Percentiles rank a stretch among this genome's conserved stretches.
Conservation (phyloP, 2,113 vertebrate species). For the Rhombomys opimus region DNA sequence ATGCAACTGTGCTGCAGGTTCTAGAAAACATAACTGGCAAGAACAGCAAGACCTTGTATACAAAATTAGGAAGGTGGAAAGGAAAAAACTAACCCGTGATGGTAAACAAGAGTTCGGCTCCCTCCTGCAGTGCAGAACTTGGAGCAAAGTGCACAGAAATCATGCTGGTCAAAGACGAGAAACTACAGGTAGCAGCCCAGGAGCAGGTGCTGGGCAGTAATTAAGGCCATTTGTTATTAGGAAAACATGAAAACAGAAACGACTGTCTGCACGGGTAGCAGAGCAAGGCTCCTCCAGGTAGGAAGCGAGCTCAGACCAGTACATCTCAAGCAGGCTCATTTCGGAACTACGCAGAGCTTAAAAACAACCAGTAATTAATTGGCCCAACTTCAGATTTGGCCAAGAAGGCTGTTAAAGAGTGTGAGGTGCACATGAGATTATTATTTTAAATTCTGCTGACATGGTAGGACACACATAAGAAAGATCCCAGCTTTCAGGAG, state of each 20-base stretch:
- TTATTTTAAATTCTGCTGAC: background rate
- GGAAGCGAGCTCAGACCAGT: background rate
- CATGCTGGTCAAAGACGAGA: background rate
- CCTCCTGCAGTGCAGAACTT: slow-evolving; percentile 22
- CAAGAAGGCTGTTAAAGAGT: background rate
- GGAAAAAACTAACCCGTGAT: background rate
- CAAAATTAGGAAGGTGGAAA: background rate
- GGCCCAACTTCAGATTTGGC: background rate
- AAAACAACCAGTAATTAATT: background rate
- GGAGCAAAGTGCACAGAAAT: background rate
- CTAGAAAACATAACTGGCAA: background rate
- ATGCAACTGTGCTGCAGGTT: background rate
- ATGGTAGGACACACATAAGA: background rate
- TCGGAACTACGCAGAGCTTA: background rate
- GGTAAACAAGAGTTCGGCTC: background rate
- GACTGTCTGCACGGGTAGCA: background rate
- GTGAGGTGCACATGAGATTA: background rate
- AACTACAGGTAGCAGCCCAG: background rate
- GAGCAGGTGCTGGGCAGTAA: background rate
- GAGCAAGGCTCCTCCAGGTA: background rate
- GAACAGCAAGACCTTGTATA: background rate
- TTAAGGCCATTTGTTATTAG: background rate
- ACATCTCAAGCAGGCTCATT: slow-evolving; percentile 9
- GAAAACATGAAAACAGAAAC: slow-evolving; percentile 3
- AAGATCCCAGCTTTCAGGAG: background rate